These are phyloP conservation scores for Bubo blakistoni DNA, from an alignment of 2,113 vertebrate species.

Conservation along the genomic window DNA sequence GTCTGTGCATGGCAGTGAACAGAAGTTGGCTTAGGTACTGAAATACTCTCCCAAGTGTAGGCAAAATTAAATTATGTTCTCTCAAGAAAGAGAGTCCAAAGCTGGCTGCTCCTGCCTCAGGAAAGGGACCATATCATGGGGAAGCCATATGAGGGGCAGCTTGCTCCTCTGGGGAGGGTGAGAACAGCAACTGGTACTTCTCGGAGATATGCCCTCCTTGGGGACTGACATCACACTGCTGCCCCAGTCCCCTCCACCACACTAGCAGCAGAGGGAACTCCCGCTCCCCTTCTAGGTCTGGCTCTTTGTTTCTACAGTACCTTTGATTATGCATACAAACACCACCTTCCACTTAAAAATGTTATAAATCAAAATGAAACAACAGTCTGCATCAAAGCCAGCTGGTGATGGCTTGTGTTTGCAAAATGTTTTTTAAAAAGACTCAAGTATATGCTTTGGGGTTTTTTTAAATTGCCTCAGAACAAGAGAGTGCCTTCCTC, in stretches of 20 bases:
- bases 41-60: neutral
- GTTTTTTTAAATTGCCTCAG: neutral
- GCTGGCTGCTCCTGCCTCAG: neutral
- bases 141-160: fast-evolving
- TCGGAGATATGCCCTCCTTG: fast-evolving
- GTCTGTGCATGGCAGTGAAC: neutral
- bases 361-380: neutral
- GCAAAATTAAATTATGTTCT: neutral
- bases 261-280: neutral
- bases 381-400: neutral
- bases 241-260: neutral
- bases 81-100: neutral
- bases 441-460: neutral
- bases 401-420: neutral
- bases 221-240: neutral
- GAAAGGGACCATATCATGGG: neutral
- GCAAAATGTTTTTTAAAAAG: neutral
- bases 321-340: neutral
- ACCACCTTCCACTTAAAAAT: neutral
- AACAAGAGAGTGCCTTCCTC: neutral
- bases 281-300: neutral
- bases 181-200: neutral
- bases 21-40: neutral
- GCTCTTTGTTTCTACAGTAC: neutral
- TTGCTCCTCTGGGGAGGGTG: neutral